A percentile compares a stretch with the other conserved stretches of the same genome.
These are phyloP conservation scores for Drosophila subobscura DNA, from an alignment of 1,140 invertebrate genomes.

Conservation along the genomic window DNA sequence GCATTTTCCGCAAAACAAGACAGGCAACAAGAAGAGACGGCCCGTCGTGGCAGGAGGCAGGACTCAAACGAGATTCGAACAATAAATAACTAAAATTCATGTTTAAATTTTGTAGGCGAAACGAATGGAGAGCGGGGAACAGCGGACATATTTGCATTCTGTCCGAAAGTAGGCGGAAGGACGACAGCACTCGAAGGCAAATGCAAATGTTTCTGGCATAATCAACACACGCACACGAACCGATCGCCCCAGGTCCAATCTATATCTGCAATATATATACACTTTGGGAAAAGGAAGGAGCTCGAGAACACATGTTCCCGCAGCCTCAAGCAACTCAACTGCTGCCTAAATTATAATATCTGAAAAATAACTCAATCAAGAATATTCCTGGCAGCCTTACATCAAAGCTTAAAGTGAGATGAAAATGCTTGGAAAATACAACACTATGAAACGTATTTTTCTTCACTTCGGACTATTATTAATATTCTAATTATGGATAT, in stretches of 20 bases:
- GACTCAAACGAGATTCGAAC: constrained; percentile 34
- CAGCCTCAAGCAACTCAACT: neutral
- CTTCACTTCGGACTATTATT: too few species aligned
- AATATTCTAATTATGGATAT: too few species aligned
- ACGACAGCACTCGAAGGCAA: constrained; percentile 52
- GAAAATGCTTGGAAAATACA: too few species aligned
- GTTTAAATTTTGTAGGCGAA: constrained; percentile 64
- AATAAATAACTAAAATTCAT: constrained; percentile 78
- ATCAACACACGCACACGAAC: constrained; percentile 32
- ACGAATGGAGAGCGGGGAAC: neutral
- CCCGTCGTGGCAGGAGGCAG: neutral
- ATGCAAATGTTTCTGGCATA: constrained; percentile 61
- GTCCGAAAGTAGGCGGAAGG: constrained; percentile 22
- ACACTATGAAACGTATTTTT: too few species aligned
- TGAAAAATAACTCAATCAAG: too few species aligned
- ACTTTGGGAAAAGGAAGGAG: neutral
- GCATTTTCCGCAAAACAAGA: constrained; percentile 71
- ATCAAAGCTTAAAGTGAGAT: too few species aligned
- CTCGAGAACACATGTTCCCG: neutral
- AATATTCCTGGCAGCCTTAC: too few species aligned
- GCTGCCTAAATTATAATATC: constrained; percentile 8
- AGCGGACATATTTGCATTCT: constrained; percentile 64
- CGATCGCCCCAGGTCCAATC: constrained; percentile 10
- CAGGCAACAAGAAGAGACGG: constrained; percentile 20
- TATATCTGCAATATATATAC: constrained; percentile 7